Conservation (phyloP, 2,113 vertebrate species). For the Psammodynastes pulverulentus region DNA sequence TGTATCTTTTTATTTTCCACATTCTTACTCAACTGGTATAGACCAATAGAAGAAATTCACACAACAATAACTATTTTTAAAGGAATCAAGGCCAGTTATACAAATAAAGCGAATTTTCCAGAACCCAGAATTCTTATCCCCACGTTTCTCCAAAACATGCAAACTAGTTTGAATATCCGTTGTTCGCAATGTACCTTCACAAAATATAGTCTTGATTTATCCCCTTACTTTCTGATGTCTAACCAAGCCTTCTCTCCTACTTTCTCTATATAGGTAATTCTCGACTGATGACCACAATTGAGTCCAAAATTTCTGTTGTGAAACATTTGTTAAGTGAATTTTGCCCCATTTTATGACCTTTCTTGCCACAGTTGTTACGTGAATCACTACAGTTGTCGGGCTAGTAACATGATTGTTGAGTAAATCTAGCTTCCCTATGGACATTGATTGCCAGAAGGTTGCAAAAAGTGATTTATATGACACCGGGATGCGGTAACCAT, state of each 20-base stretch:
- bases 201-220: neutral
- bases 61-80: neutral
- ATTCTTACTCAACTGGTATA: neutral
- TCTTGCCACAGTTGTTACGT: too few relatives aligned
- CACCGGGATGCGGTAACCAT: too few relatives aligned
- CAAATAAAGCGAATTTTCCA: slow-evolving; percentile 1
- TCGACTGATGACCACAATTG: too few relatives aligned
- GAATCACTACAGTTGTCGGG: too few relatives aligned
- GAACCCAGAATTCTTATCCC: neutral
- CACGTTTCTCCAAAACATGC: neutral
- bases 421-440: too few relatives aligned
- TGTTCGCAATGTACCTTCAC: neutral
- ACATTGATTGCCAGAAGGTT: too few relatives aligned
- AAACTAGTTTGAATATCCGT: neutral
- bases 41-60: neutral
- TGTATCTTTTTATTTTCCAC: neutral
- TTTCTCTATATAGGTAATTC: too few relatives aligned
- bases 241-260: neutral
- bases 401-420: too few relatives aligned
- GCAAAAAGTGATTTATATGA: too few relatives aligned
- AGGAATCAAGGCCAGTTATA: neutral
- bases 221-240: neutral
- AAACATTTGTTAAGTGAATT: too few relatives aligned
- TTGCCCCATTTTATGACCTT: too few relatives aligned
- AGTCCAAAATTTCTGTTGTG: too few relatives aligned